These are phyloP conservation scores for Chelidonichthys spinosus DNA, from an alignment of 2,797 vertebrate species.

Conservation along the genomic window DNA sequence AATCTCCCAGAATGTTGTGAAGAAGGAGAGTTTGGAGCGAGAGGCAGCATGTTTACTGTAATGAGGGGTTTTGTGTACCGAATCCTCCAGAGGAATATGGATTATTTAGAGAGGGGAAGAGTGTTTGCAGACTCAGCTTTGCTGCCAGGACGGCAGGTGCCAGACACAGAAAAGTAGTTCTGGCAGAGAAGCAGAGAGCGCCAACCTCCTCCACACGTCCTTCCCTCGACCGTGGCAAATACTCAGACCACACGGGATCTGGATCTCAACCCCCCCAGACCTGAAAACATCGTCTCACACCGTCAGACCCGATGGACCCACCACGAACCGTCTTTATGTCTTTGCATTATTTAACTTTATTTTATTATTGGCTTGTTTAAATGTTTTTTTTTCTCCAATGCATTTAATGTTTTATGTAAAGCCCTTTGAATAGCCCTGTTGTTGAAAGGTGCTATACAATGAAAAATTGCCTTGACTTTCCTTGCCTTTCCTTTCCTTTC, in stretches of 20 bases:
- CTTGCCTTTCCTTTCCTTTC: too few relatives aligned
- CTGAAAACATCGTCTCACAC: constrained; percentile 9
- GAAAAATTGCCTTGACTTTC: too few relatives aligned
- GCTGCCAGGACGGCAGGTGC: constrained; percentile 52
- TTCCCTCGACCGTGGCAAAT: constrained; percentile 31
- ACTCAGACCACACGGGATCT: constrained; percentile 13
- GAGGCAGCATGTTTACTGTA: constrained; percentile 1
- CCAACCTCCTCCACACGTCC: constrained; percentile 51
- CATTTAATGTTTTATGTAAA: background rate
- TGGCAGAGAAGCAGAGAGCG: constrained; percentile 37
- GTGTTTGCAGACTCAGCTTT: constrained; percentile 25
- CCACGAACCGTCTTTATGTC: constrained; percentile 15
- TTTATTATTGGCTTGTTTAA: background rate
- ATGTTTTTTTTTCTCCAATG: background rate
- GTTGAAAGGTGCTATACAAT: too few relatives aligned
- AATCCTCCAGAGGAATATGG: constrained; percentile 14
- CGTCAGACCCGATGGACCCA: background rate
- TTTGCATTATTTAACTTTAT: background rate
- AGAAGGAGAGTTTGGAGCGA: background rate
- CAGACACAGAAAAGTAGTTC: constrained; percentile 41
- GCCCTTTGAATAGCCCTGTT: too few relatives aligned
- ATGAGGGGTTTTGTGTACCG: constrained; percentile 1
- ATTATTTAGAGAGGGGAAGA: constrained; percentile 17
- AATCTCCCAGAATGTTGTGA: background rate
- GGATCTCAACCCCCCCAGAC: constrained; percentile 14